Percentiles rank a stretch among this genome's conserved stretches.
These are phyloP conservation scores for Dromius quadrimaculatus DNA, from an alignment of 2,888 invertebrate species.

Conservation along the genomic window DNA sequence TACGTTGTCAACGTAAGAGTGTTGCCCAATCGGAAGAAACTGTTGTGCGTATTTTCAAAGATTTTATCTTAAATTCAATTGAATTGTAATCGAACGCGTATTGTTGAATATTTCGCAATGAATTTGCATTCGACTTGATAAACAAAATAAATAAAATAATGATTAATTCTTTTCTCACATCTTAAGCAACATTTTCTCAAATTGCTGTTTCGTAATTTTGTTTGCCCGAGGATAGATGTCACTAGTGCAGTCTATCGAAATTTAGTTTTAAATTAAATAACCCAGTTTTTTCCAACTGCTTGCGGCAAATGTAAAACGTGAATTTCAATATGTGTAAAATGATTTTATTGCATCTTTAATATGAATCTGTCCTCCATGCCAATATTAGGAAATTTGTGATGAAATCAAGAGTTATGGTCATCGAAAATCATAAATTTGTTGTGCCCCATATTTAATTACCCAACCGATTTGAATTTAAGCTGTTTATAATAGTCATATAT, in stretches of 20 bases:
- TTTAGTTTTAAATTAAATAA: conserved; percentile 35
- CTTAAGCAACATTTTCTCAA: conserved; percentile 30
- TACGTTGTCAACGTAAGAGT: conserved; percentile 29
- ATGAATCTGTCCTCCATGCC: background rate
- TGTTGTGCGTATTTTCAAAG: conserved; percentile 26
- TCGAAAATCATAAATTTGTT: no score
- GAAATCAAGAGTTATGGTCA: background rate
- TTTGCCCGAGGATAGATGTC: conserved; percentile 30
- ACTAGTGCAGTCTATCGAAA: conserved; percentile 4
- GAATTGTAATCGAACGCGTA: conserved; percentile 36
- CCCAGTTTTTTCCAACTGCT: conserved; percentile 25
- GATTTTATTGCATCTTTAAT: no score
- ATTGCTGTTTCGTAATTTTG: conserved; percentile 24
- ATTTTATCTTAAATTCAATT: conserved; percentile 32
- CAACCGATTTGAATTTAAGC: no score
- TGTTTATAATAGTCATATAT: no score
- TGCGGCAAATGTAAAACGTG: conserved; percentile 21
- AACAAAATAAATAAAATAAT: conserved; percentile 23
- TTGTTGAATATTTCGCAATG: no score
- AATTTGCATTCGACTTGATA: no score
- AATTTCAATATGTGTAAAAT: no score
- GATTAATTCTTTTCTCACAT: conserved; percentile 31
- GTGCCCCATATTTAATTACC: no score
- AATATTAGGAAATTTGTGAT: background rate
- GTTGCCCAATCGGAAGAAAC: conserved; percentile 33